These are phyloP conservation scores for Corythornis cristatus DNA, from an alignment of 2,113 vertebrate species.

Conservation along the genomic window DNA sequence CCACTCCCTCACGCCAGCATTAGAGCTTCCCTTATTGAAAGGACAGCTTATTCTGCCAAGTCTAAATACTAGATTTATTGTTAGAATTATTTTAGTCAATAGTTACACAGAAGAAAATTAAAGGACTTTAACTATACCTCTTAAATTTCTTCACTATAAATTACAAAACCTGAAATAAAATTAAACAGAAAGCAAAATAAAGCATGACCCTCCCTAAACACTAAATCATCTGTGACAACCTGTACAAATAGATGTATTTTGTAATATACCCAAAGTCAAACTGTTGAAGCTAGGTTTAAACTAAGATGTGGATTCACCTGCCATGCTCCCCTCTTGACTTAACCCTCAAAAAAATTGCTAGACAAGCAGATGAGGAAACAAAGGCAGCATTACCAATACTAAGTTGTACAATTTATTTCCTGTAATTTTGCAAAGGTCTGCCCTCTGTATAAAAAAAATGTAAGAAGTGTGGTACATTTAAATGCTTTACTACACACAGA, in stretches of 20 bases:
- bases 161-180: slow-evolving; percentile 28
- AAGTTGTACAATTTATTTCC: neutral
- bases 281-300: neutral
- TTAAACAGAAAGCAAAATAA: slow-evolving; percentile 32
- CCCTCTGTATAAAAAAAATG: neutral
- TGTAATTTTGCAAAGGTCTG: neutral
- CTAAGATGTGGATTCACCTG: neutral
- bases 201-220: neutral
- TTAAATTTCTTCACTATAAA: slow-evolving; percentile 20
- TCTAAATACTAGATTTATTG: neutral
- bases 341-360: neutral
- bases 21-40: neutral
- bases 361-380: neutral
- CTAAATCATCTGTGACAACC: slow-evolving; percentile 17
- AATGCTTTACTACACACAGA: neutral
- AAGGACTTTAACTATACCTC: neutral
- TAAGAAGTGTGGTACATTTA: neutral
- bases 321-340: neutral
- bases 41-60: neutral
- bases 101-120: slow-evolving; percentile 19
- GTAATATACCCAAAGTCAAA: neutral
- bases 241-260: slow-evolving; percentile 20
- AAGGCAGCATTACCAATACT: neutral
- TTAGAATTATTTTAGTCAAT: slow-evolving; percentile 26
- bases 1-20: neutral